phyloP scores from a whole-genome alignment of 1,140 invertebrate genomes.

The Conus ventricosus region DNA sequence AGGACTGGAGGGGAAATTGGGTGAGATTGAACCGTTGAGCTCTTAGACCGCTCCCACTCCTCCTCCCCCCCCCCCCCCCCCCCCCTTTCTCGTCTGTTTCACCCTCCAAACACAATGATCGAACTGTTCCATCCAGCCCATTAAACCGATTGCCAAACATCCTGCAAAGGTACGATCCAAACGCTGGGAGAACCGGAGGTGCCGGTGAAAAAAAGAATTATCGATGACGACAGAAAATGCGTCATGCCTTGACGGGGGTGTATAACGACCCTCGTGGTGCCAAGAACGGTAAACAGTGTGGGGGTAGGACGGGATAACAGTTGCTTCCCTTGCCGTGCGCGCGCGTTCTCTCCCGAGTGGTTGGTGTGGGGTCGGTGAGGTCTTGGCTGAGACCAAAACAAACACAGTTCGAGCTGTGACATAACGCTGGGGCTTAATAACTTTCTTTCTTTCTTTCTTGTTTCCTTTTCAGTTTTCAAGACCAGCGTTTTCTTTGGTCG shows the following conservation, averaged over 20 bases:
- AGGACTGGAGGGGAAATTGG: too few species aligned
- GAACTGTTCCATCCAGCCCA: background rate
- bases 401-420: too few species aligned
- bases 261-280: background rate
- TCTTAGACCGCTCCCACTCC: background rate
- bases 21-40: too few species aligned
- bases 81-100: too few species aligned
- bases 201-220: background rate
- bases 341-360: too few species aligned
- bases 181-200: too few species aligned
- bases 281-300: background rate
- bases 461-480: too few species aligned
- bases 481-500: too few species aligned
- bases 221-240: slow-evolving; percentile 6
- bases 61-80: background rate
- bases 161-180: background rate
- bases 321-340: background rate
- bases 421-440: too few species aligned
- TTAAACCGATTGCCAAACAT: background rate
- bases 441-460: too few species aligned
- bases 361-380: too few species aligned
- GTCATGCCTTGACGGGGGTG: background rate
- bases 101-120: background rate
- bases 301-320: background rate
- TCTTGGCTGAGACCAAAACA: too few species aligned